Conservation (phyloP, 1,140 invertebrate species). For the Drosophila novamexicana region DNA sequence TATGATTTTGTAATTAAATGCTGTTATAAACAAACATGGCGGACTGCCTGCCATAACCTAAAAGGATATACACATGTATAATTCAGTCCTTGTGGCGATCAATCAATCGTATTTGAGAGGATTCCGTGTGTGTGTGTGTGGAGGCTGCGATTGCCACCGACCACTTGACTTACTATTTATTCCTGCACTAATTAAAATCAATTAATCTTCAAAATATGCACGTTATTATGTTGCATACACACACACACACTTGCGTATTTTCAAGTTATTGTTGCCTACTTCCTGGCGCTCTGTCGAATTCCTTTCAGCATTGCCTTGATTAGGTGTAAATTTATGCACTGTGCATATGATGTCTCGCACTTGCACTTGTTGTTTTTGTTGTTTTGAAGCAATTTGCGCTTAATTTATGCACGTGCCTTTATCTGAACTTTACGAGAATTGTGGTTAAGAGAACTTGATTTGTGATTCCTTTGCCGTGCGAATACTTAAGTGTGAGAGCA, state of each 20-base stretch:
- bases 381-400: slow-evolving; percentile 16
- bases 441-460: slow-evolving; percentile 37
- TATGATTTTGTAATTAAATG: slow-evolving; percentile 81
- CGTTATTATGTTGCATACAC: slow-evolving; percentile 55
- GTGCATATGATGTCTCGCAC: slow-evolving; percentile 4
- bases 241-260: neutral
- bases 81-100: slow-evolving; percentile 32
- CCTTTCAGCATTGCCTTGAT: slow-evolving; percentile 72
- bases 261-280: slow-evolving; percentile 22
- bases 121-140: neutral
- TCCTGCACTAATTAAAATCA: slow-evolving; percentile 74
- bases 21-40: slow-evolving; percentile 57
- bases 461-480: slow-evolving; percentile 12
- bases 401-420: slow-evolving; percentile 49
- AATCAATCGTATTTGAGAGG: slow-evolving; percentile 39
- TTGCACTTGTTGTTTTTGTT: slow-evolving; percentile 17
- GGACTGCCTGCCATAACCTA: slow-evolving; percentile 2
- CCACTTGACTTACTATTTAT: slow-evolving; percentile 49
- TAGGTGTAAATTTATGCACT: slow-evolving; percentile 74
- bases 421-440: slow-evolving; percentile 19
- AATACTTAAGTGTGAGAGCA: neutral
- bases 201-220: slow-evolving; percentile 67
- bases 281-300: slow-evolving; percentile 51
- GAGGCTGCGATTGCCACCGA: slow-evolving; percentile 1
- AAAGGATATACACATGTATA: slow-evolving; percentile 16